phyloP scores from a whole-genome alignment of 2,113 vertebrate species.

The Micronycteris hirsuta region DNA sequence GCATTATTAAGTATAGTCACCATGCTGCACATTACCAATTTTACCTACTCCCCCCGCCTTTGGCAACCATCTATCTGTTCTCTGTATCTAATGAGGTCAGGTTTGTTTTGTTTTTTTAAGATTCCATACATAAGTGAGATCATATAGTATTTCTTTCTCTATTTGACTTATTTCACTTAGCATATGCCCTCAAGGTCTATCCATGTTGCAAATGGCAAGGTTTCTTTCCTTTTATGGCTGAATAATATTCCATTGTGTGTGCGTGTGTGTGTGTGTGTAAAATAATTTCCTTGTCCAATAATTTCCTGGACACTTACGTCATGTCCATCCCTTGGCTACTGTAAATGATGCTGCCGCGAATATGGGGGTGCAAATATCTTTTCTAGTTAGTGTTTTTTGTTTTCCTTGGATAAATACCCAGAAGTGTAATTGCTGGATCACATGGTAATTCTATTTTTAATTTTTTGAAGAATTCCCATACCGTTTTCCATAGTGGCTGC shows the following conservation, averaged over 20 bases:
- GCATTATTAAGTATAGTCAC: neutral
- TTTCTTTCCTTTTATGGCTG: neutral
- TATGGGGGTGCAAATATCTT: neutral
- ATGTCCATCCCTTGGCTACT: neutral
- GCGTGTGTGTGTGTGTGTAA: rapidly evolving
- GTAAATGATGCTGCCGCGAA: neutral
- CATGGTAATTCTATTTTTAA: neutral
- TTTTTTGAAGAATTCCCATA: neutral
- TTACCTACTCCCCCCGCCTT: rapidly evolving
- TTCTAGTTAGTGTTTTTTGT: neutral
- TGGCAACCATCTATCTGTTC: neutral
- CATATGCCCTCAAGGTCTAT: neutral
- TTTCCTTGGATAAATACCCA: neutral
- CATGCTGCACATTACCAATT: no score
- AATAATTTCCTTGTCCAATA: neutral
- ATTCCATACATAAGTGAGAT: neutral
- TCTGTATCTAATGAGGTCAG: neutral
- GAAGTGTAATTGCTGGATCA: rapidly evolving
- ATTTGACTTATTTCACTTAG: neutral
- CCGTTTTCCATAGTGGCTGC: neutral
- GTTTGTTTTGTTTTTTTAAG: neutral
- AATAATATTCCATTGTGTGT: no score
- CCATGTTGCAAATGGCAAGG: neutral
- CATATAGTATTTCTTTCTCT: neutral
- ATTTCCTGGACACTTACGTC: neutral